Evolutionary conservation across 2,888 invertebrate species (phyloP), one percentile per base, ranked within the genome.

Genomic region (Melipona bicolor): DNA sequence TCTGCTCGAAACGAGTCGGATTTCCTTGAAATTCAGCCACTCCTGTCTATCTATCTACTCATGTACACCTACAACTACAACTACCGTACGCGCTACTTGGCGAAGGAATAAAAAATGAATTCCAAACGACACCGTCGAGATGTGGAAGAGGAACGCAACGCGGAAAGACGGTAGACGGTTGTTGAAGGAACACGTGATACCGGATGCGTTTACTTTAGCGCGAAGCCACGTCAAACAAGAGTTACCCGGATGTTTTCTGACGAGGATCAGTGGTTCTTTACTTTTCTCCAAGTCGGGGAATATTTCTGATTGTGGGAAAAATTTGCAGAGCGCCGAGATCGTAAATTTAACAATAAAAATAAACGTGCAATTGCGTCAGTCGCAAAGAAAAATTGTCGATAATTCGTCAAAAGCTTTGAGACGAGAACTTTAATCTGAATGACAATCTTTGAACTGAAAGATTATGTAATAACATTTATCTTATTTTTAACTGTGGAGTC

Each of bases 131-230:
- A 73, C 75, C 71, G 50, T 2, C 5, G 72, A 69, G 50, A n/a
- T 15, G 49, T 17, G 24, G n/a, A 74, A 36, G 50, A 73, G 19
- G 36, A 24, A 64, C 27, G 27, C 32, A 64, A 32, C 32, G 50
- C 24, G 61, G 24, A 50, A 32, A 21, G 49, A 24, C 17, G n/a
- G 24, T 19, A 4, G 68, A 19, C 6, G 24, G 13, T 24, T 68
- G 52, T 52, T 27, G 24, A 52, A 52, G 17, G 15, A n/a, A 36
- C 62, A 62, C n/a, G 61, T 5, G 74, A 15, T 64, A 74, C 49
- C 62, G 61, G 62, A 32, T 68, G 73, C 79, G 71, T 79, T 86
- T 86, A 75, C 62, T 75, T 80, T 80, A 79, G 71, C 68, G 56
- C 24, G 52, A 69, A 36, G 74, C 64, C 74, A 67, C 77, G 78